Conservation (phyloP, 2,797 vertebrate genomes). For the Helarctos malayanus region DNA sequence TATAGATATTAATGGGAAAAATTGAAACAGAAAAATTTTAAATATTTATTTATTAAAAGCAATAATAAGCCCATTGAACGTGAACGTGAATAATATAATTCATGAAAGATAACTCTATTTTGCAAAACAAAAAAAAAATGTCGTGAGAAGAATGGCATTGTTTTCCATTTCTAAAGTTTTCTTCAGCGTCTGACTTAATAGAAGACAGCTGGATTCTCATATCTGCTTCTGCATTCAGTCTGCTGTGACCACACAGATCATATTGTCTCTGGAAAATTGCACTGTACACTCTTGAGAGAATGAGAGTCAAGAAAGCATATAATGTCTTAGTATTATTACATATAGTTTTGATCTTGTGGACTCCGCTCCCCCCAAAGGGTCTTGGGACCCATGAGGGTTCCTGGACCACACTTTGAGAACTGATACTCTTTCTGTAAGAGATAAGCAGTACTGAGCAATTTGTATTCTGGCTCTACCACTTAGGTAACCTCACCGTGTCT, state of each 20-base stretch:
- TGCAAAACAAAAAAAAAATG: slow-evolving; percentile 42
- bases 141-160: not conserved
- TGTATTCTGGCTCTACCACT: not conserved
- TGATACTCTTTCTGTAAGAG: not conserved
- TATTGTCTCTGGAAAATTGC: not conserved
- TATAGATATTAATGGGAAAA: slow-evolving; percentile 1
- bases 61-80: not conserved
- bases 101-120: not conserved
- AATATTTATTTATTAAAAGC: slow-evolving; percentile 25
- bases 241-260: not conserved
- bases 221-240: not conserved
- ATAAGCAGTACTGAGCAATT: not conserved
- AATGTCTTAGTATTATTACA: not conserved
- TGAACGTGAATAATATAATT: not conserved
- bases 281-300: not conserved
- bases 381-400: not conserved
- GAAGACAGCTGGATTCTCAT: not conserved
- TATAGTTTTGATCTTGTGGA: not conserved
- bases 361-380: not conserved
- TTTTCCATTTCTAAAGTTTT: not conserved
- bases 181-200: not conserved
- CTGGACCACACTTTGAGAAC: not conserved
- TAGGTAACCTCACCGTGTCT: not conserved
- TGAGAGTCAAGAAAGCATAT: not conserved
- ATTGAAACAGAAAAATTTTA: not conserved